phyloP scores from a whole-genome alignment of 2,888 invertebrate genomes.

The Euplexia lucipara region DNA sequence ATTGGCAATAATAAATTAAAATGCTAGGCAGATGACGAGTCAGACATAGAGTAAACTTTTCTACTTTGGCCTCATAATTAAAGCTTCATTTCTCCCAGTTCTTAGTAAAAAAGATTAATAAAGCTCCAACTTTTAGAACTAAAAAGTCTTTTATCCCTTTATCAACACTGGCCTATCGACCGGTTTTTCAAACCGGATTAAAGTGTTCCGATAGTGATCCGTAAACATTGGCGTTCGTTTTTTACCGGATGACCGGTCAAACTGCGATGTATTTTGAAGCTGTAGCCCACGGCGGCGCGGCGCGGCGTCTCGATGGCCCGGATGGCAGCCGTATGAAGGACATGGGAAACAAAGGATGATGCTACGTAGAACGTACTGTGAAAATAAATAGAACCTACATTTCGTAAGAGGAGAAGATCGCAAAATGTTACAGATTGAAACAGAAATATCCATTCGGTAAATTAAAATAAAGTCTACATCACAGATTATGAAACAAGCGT shows the following conservation, averaged over 20 bases:
- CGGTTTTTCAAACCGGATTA: slow-evolving; percentile 46
- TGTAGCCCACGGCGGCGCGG: slow-evolving; percentile 37
- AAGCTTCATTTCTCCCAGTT: too few relatives aligned
- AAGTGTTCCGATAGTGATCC: slow-evolving; percentile 52
- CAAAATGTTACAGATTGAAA: too few relatives aligned
- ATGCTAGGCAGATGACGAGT: too few relatives aligned
- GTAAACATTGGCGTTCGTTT: slow-evolving; percentile 48
- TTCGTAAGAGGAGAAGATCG: neutral
- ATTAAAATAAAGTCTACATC: too few relatives aligned
- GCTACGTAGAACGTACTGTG: neutral
- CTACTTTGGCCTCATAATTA: too few relatives aligned
- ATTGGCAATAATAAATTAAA: too few relatives aligned
- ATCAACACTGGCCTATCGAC: slow-evolving; percentile 16
- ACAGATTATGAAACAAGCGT: too few relatives aligned
- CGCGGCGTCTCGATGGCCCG: slow-evolving; percentile 26
- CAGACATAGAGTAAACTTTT: too few relatives aligned
- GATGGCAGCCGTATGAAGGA: slow-evolving; percentile 18
- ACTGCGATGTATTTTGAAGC: slow-evolving; percentile 51
- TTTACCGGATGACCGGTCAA: slow-evolving; percentile 44
- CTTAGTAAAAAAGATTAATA: too few relatives aligned
- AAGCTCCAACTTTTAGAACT: neutral
- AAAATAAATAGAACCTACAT: neutral
- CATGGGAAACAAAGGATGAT: slow-evolving; percentile 31
- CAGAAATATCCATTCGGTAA: neutral
- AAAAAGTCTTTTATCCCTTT: slow-evolving; percentile 22